Conservation (phyloP, 2,113 vertebrate genomes). For the Brachypteracias leptosomus region DNA sequence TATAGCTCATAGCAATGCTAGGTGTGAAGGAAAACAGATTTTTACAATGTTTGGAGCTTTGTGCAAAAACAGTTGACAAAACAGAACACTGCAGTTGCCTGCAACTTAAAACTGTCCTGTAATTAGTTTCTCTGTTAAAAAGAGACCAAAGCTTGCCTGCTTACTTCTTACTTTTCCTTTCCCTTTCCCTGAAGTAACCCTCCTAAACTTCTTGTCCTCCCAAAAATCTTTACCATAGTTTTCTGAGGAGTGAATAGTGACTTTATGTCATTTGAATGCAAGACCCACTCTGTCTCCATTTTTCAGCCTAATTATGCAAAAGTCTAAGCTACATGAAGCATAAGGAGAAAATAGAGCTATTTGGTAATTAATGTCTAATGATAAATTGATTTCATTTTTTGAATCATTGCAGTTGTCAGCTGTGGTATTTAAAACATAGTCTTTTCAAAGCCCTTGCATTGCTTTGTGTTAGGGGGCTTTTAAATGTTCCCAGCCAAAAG, state of each 20-base stretch:
- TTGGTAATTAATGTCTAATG: constrained; percentile 58
- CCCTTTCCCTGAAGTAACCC: neutral
- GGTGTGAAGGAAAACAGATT: constrained; percentile 66
- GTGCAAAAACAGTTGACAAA: constrained; percentile 61
- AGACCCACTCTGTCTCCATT: constrained; percentile 22
- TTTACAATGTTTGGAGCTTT: constrained; percentile 54
- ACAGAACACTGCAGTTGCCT: constrained; percentile 30
- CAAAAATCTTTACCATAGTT: neutral
- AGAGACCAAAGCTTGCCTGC: neutral
- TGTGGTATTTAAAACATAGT: neutral
- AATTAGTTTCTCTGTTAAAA: constrained; percentile 14
- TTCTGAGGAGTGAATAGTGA: neutral
- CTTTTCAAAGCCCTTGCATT: neutral
- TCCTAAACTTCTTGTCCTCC: neutral
- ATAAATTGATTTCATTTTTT: constrained; percentile 52
- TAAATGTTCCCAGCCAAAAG: neutral
- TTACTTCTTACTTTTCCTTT: neutral
- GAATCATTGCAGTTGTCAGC: constrained; percentile 41
- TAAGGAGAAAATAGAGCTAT: constrained; percentile 56
- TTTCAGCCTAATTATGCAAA: constrained; percentile 43
- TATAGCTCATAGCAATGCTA: constrained; percentile 51
- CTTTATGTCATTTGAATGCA: constrained; percentile 31
- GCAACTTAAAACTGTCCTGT: constrained; percentile 42
- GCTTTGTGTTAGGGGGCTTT: neutral
- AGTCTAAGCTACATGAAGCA: constrained; percentile 48